Base-by-base conservation (phyloP, 2,113 vertebrate species). In the Lanius collurio region DNA sequence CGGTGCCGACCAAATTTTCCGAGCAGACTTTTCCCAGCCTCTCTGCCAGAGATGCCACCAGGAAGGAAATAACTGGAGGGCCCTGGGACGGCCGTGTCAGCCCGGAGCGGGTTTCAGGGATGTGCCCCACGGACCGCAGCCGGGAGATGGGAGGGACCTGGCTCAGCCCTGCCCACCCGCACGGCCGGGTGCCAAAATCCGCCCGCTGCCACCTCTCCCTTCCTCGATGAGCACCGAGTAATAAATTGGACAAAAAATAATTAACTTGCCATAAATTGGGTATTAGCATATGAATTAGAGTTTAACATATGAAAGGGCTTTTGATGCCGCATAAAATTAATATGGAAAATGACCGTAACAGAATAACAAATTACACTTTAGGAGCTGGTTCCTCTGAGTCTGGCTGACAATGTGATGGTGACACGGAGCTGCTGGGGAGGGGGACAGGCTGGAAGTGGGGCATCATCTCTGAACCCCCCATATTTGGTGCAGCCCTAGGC, bases 261-360 rank as follows among this genome's bases (percentile, higher is more conserved):
- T 97, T 97, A 97, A 95, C 95, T 96, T 83, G 83, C 95, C 59
- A 22, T 96, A 97, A 96, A 97, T 85, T 94, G 57, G 59, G 55
- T 73, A 97, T 98, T 98, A 98, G 97, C 97, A 98, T 97, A 96
- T 95, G 97, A 97, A 98, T 97, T 93, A 62, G 78, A 64, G 77
- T 95, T 98, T 98, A 97, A 95, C 97, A 98, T 97, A 97, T 97
- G 97, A 98, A 98, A 98, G 92, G 94, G 81, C 94, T 97, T 97
- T 97, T 96, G 95, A 95, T 94, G 94, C 91, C 0, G 2, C 52
- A 82, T 84, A 87, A 95, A 96, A 95, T 95, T 93, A 95, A 95
- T 94, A 73, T 6, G 49, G 93, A 94, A 89, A 97, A 94, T 94
- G 95, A 95, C 93, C 91, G 15, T 87, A 95, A 81, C 92, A n/a